Evolutionary conservation across 2,797 vertebrate species (phyloP).

Genomic region (Acipenser transmontanus): DNA sequence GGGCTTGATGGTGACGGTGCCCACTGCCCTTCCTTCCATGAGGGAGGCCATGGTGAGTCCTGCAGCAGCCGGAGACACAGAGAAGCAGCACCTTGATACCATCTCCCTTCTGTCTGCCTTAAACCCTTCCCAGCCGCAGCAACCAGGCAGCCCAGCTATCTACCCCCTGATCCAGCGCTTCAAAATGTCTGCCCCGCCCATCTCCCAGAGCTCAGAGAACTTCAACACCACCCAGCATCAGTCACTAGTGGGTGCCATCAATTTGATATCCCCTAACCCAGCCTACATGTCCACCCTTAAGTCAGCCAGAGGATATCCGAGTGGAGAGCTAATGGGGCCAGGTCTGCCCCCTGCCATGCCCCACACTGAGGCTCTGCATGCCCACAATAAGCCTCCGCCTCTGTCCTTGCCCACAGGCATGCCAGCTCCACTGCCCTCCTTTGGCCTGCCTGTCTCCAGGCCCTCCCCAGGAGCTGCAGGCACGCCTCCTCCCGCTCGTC

Average conservation of each 20-base stretch:
- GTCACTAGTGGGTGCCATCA: slow-evolving; percentile 57
- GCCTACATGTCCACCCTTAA: slow-evolving; percentile 52
- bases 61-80: slow-evolving; percentile 55
- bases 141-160: slow-evolving; percentile 52
- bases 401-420: slow-evolving; percentile 39
- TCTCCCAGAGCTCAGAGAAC: slow-evolving; percentile 55
- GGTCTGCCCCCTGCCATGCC: slow-evolving; percentile 67
- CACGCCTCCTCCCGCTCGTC: slow-evolving; percentile 9
- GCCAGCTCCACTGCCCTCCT: slow-evolving; percentile 33
- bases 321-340: slow-evolving; percentile 47
- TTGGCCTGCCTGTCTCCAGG: slow-evolving; percentile 29
- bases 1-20: slow-evolving; percentile 61
- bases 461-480: slow-evolving; percentile 28
- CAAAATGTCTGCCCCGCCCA: slow-evolving; percentile 58
- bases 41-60: slow-evolving; percentile 50
- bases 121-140: slow-evolving; percentile 52
- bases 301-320: slow-evolving; percentile 29
- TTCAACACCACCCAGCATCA: slow-evolving; percentile 51
- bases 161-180: slow-evolving; percentile 75
- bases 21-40: slow-evolving; percentile 48
- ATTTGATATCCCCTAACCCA: slow-evolving; percentile 61
- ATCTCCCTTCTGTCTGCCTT: slow-evolving; percentile 56
- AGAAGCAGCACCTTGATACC: slow-evolving; percentile 61
- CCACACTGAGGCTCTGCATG: slow-evolving; percentile 48
- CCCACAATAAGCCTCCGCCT: slow-evolving; percentile 38